Conservation (phyloP, 35 echinoderm and acorn worm genomes). For the Holothuria glaberrima region DNA sequence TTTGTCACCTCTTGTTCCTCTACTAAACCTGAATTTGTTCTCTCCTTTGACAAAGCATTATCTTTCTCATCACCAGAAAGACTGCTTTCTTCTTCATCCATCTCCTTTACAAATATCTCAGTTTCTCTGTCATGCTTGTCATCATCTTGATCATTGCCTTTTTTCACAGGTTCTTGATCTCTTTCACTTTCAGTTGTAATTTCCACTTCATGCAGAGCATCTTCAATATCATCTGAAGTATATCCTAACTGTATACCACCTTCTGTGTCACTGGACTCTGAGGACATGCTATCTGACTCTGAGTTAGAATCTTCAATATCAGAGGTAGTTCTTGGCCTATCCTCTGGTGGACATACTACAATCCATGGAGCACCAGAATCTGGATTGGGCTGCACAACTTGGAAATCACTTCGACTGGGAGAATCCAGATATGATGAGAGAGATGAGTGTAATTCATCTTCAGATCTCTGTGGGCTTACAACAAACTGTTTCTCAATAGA, state of each 20-base stretch:
- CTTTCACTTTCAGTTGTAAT: background rate
- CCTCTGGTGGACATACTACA: slow-evolving; percentile 40
- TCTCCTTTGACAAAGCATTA: background rate
- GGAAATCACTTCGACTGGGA: background rate
- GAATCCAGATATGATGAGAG: slow-evolving; percentile 3
- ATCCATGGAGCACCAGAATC: slow-evolving; percentile 53
- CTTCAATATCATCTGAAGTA: slow-evolving; percentile 61
- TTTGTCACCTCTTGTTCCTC: background rate
- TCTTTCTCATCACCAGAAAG: background rate
- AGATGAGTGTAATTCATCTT: background rate
- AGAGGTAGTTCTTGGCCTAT: slow-evolving; percentile 21
- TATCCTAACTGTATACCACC: background rate
- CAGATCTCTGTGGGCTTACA: background rate
- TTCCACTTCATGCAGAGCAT: slow-evolving; percentile 15
- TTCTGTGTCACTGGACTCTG: slow-evolving; percentile 31
- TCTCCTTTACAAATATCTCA: background rate
- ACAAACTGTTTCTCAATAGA: background rate
- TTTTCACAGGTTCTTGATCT: background rate
- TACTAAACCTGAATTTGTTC: background rate
- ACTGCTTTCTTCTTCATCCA: background rate
- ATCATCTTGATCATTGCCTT: background rate
- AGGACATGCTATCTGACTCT: slow-evolving; percentile 13
- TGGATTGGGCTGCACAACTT: slow-evolving; percentile 35
- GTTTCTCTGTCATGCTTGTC: slow-evolving; percentile 14
- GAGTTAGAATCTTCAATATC: slow-evolving; percentile 8